Percentiles rank a stretch among this genome's conserved stretches.
Evolutionary conservation across 2,797 vertebrate genomes (phyloP).

Genomic region (Etheostoma nigrum): DNA sequence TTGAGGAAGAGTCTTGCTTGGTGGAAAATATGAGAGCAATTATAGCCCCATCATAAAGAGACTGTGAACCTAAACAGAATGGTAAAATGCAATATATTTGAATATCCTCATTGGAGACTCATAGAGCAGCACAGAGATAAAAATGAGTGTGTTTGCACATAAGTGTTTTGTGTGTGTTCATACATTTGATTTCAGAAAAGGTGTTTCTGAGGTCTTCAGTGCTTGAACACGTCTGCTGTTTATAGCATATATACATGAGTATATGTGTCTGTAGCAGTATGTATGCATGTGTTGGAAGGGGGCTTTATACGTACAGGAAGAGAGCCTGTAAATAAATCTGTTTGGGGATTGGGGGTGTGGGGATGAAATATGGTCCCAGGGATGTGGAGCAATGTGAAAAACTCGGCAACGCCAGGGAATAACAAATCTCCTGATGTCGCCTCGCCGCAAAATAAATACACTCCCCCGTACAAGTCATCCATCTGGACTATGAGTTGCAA

Average conservation of each 20-base stretch:
- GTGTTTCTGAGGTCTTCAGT: slow-evolving; percentile 51
- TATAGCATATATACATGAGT: slow-evolving; percentile 55
- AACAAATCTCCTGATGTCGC: slow-evolving; percentile 87
- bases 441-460: slow-evolving; percentile 87
- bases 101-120: slow-evolving; percentile 38
- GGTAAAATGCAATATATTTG: slow-evolving; percentile 48
- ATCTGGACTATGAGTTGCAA: slow-evolving; percentile 85
- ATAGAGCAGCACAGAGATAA: slow-evolving; percentile 14
- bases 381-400: slow-evolving; percentile 90
- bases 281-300: slow-evolving; percentile 61
- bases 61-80: slow-evolving; percentile 38
- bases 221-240: slow-evolving; percentile 56
- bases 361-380: slow-evolving; percentile 86
- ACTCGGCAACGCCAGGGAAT: slow-evolving; percentile 86
- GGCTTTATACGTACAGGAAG: slow-evolving; percentile 73
- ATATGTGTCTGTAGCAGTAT: slow-evolving; percentile 51
- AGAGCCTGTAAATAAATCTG: slow-evolving; percentile 87
- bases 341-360: slow-evolving; percentile 85
- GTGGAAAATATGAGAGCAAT: slow-evolving; percentile 60
- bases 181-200: slow-evolving; percentile 58
- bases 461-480: slow-evolving; percentile 84
- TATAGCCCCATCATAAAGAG: slow-evolving; percentile 54
- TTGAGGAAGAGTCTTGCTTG: slow-evolving; percentile 16
- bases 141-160: slow-evolving; percentile 30
- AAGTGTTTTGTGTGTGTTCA: slow-evolving; percentile 55